Percentiles rank a stretch among this genome's conserved stretches.
Conservation (phyloP, 2,888 invertebrate genomes). For the Buathra laborator region DNA sequence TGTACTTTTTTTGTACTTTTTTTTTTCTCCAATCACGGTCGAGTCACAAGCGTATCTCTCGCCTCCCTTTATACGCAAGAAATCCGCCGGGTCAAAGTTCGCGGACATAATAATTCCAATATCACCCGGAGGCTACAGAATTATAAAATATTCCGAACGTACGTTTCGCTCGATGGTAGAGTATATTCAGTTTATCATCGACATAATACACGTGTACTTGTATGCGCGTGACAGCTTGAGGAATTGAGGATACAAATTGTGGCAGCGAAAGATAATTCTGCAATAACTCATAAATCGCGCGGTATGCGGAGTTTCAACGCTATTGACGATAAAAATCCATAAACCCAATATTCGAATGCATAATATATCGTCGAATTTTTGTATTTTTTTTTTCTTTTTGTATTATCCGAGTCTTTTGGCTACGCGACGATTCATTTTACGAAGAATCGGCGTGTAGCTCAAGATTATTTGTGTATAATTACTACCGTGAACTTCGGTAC, state of each 20-base stretch:
- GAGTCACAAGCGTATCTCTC: constrained; percentile 11
- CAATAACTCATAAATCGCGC: too few species aligned
- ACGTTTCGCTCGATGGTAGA: not conserved
- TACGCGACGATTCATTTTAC: not conserved
- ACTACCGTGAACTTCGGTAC: constrained; percentile 16
- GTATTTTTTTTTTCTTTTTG: not conserved
- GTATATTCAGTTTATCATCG: not conserved
- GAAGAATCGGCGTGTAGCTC: not conserved
- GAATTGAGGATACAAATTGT: too few species aligned
- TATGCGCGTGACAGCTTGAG: not conserved
- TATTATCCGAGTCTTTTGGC: not conserved
- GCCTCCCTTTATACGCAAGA: constrained; percentile 31
- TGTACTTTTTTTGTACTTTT: constrained; percentile 11
- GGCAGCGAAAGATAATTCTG: too few species aligned
- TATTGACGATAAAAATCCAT: too few species aligned
- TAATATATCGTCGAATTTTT: too few species aligned
- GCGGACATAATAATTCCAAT: constrained; percentile 21
- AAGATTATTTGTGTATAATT: constrained; percentile 7
- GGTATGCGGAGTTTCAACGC: too few species aligned
- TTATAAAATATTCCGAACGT: constrained; percentile 14
- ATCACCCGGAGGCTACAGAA: constrained; percentile 30
- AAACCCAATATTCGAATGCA: too few species aligned
- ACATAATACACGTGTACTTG: not conserved
- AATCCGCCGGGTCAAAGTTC: constrained; percentile 51
- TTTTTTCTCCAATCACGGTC: constrained; percentile 12